Evolutionary conservation across 2,888 invertebrate genomes (phyloP).

Genomic region (Eupelmus urozonus): DNA sequence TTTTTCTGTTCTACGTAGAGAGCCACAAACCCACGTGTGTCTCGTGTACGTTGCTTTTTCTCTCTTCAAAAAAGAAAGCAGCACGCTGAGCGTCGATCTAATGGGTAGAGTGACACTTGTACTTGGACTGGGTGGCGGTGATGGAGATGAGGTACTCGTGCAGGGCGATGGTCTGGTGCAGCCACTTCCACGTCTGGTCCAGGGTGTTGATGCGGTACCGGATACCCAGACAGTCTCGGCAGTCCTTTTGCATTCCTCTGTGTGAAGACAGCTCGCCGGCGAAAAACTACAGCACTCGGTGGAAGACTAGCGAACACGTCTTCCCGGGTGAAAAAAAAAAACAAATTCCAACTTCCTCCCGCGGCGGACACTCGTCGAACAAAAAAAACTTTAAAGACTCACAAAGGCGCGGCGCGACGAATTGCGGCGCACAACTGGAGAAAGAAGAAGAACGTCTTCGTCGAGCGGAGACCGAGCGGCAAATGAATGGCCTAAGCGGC

Average conservation of each 20-base stretch:
- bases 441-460: too few species aligned
- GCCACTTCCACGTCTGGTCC: conserved; percentile 97
- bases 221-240: conserved; percentile 91
- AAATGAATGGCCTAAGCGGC: conserved; percentile 17
- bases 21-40: too few species aligned
- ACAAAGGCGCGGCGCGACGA: too few species aligned
- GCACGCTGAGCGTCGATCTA: too few species aligned
- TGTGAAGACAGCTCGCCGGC: conserved; percentile 72
- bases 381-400: too few species aligned
- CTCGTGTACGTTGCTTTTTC: too few species aligned
- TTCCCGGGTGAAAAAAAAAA: too few species aligned
- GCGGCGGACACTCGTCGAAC: too few species aligned
- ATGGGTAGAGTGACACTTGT: conserved; percentile 59
- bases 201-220: conserved; percentile 92
- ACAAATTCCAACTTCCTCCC: neutral
- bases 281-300: conserved; percentile 55
- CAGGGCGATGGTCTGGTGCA: conserved; percentile 92
- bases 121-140: conserved; percentile 84
- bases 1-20: neutral
- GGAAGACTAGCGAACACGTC: neutral
- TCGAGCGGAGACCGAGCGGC: too few species aligned
- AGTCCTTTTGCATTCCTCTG: conserved; percentile 82
- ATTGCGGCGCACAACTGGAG: neutral
- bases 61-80: too few species aligned
- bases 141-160: conserved; percentile 92